Evolutionary conservation across 2,797 vertebrate genomes (phyloP), one percentile per base, ranked within the genome.

Genomic region (Gorsachius magnificus): DNA sequence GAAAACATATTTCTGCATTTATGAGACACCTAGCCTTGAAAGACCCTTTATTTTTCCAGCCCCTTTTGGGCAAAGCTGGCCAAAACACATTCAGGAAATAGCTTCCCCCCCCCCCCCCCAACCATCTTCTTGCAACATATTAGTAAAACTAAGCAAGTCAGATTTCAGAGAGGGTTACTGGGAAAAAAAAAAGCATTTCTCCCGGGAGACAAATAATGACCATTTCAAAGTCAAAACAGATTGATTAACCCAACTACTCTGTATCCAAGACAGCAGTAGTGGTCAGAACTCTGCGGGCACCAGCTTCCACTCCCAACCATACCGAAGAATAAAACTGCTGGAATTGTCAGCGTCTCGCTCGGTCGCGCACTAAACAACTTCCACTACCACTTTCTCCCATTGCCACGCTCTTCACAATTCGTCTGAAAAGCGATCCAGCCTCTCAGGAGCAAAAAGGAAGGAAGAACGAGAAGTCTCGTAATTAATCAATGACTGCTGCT

Each of bases 1-100:
- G 3, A 68, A 74, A 70, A 51, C 0, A 0, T 2, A 36, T 13
- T 83, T 78, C 41, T 60, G 45, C 33, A 35, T 51, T 41, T n/a
- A 4, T 15, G 16, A 69, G 41, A 46, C 54, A 35, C 4, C 31
- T 26, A 65, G 6, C 13, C 74, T 33, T 28, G 11, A 22, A 65
- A 88, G 26, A 19, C 8, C 11, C 28, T 80, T 33, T 13, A 38
- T 43, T 74, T 65, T 65, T 81, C 20, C 54, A 65, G 41, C 15
- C 20, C 6, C 17, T 94, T 88, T 64, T 33, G 35, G 69, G 48
- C 46, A 84, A 95, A 87, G 2, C 28, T 38, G 31, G 36, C 13
- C 36, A 50, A 90, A 79, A 84, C 12, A 48, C 6, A 36, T 10
- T 48, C 6, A n/a, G 16, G 29, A 86, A 93, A 86, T 1, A 6